These are phyloP conservation scores for Berghia stephanieae DNA, from an alignment of 1,140 invertebrate species.

Conservation along the genomic window DNA sequence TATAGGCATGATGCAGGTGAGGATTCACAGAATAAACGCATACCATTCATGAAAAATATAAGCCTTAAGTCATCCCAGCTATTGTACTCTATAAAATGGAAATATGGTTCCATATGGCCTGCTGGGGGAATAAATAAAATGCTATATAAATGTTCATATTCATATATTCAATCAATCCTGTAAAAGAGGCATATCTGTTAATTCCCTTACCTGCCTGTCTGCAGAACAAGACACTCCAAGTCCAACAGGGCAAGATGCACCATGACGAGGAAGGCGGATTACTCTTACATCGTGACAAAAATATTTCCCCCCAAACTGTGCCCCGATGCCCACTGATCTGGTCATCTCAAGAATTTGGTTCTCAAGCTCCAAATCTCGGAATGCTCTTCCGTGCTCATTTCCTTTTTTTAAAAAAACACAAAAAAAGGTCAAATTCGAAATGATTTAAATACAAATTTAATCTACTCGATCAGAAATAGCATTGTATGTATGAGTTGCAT, in stretches of 20 bases:
- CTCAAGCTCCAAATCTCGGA: constrained; percentile 64
- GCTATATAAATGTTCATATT: neutral
- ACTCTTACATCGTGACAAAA: constrained; percentile 68
- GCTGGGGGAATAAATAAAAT: too few relatives aligned
- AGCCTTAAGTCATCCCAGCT: too few relatives aligned
- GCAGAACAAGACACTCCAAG: constrained; percentile 68
- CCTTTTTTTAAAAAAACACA: constrained; percentile 41
- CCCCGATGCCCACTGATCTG: constrained; percentile 64
- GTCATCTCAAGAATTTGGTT: constrained; percentile 63
- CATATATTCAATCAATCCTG: neutral
- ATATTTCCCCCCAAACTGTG: constrained; percentile 69
- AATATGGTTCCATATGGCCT: too few relatives aligned
- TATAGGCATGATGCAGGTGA: too few relatives aligned
- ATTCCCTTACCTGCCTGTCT: constrained; percentile 62
- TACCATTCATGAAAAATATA: too few relatives aligned
- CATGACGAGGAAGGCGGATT: constrained; percentile 65
- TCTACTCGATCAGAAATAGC: too few relatives aligned
- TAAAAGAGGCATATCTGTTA: neutral
- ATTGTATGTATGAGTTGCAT: too few relatives aligned
- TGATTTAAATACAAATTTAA: neutral
- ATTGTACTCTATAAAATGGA: too few relatives aligned
- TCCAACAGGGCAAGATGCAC: constrained; percentile 67
- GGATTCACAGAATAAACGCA: too few relatives aligned
- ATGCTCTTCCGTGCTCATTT: constrained; percentile 66
- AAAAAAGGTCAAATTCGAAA: neutral